phyloP scores from a whole-genome alignment of 37 sponge, comb jelly and placozoan genomes.

The Diacarnus erythraeanus region DNA sequence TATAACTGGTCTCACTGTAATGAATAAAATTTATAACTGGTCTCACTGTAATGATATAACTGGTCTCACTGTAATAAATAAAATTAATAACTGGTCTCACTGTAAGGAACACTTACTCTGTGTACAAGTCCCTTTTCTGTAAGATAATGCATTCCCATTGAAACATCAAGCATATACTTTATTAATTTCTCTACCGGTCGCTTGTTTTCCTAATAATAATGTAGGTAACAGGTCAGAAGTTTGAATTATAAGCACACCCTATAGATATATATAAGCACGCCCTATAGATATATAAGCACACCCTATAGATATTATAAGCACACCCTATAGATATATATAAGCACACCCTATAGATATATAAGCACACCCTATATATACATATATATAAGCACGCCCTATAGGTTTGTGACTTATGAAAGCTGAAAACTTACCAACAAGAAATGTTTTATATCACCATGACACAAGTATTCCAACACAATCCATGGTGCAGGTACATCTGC shows the following conservation, averaged over 20 bases:
- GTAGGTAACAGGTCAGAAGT: not conserved
- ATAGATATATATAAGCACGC: not conserved
- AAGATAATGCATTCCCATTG: conserved; percentile 81
- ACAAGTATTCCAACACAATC: conserved; percentile 73
- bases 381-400: not conserved
- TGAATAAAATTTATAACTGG: no score
- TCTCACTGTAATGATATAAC: no score
- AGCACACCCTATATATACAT: not conserved
- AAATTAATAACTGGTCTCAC: not conserved
- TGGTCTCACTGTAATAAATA: no score
- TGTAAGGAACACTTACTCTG: conserved; percentile 24
- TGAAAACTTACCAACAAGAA: conserved; percentile 36
- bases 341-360: not conserved
- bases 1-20: no score
- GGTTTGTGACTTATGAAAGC: not conserved
- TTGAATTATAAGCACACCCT: not conserved
- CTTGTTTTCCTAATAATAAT: conserved; percentile 10
- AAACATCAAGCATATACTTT: conserved; percentile 76
- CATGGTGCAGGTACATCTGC: conserved; percentile 25
- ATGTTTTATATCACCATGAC: conserved; percentile 60
- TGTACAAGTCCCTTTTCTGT: conserved; percentile 52
- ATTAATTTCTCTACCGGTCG: conserved; percentile 38
- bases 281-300: not conserved
- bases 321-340: not conserved
- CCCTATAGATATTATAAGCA: not conserved